Evolutionary conservation across 2,797 vertebrate genomes (phyloP).

Genomic region (Enteromius argenteus): DNA sequence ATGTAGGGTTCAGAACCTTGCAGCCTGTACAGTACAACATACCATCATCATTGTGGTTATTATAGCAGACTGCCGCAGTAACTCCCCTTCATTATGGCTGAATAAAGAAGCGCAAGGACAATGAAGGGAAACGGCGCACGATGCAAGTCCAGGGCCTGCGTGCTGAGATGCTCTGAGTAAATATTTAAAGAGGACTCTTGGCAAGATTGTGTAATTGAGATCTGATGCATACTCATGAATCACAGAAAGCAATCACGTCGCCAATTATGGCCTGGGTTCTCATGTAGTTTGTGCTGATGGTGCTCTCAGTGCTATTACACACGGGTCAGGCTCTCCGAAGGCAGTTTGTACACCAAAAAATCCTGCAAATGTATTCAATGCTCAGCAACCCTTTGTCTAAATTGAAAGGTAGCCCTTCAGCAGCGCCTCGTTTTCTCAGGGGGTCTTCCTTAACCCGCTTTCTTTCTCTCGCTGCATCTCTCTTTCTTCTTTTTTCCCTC

Average conservation of each 20-base stretch:
- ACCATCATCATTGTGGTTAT: slow-evolving; percentile 12
- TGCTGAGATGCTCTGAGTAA: slow-evolving; percentile 39
- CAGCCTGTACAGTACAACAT: background rate
- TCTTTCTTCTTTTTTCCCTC: slow-evolving; percentile 14
- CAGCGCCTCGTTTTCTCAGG: slow-evolving; percentile 8
- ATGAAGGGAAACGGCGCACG: slow-evolving; percentile 24
- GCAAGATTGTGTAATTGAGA: slow-evolving; percentile 54
- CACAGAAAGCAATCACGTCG: slow-evolving; percentile 34
- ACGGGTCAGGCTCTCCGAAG: slow-evolving; percentile 25
- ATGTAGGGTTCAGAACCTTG: slow-evolving; percentile 20
- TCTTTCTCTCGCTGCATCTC: slow-evolving; percentile 9
- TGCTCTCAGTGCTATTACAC: slow-evolving; percentile 36
- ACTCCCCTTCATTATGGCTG: slow-evolving; percentile 43
- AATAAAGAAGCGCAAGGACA: slow-evolving; percentile 43
- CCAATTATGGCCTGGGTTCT: slow-evolving; percentile 31
- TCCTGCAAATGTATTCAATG: slow-evolving; percentile 37
- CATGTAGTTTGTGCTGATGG: slow-evolving; percentile 30
- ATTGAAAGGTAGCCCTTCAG: slow-evolving; percentile 48
- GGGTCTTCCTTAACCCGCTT: slow-evolving; percentile 23
- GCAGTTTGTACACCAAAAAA: slow-evolving; percentile 32
- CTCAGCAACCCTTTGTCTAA: slow-evolving; percentile 43
- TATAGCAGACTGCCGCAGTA: slow-evolving; percentile 24
- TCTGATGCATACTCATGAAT: slow-evolving; percentile 48
- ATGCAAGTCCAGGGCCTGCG: slow-evolving; percentile 20
- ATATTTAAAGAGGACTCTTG: slow-evolving; percentile 55